Base-by-base conservation (phyloP, 2,113 vertebrate species). In the Actenoides hombroni region DNA sequence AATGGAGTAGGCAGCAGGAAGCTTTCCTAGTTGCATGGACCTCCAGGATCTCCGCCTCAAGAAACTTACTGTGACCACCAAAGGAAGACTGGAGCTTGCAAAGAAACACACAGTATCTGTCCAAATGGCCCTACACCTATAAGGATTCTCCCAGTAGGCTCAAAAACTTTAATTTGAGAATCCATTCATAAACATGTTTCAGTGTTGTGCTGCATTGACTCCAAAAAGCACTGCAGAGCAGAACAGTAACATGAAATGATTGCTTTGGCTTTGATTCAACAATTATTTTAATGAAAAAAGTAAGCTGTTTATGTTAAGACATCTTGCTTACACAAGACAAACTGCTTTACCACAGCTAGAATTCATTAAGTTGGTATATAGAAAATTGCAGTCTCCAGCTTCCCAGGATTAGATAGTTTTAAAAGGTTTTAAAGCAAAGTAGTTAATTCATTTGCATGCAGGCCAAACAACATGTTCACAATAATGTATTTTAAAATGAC, bases 221-320 rank as follows among this genome's bases (percentile, higher is more conserved):
- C 64, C 74, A 49, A 88, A 68, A 46, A 74, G 59, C 64, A 44
- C 57, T 79, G 46, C 19, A 68, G 46, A 92, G 48, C 65, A 95
- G 48, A 95, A 65, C 39, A 53, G 69, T 48, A 82, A 56, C 13
- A 28, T 61, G 65, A 94, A 96, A 92, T 6, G 6, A 74, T 80
- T 54, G 20, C 53, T 88, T 91, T 91, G 73, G 61, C 77, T 96
- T 94, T 87, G 54, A 89, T 69, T 92, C 69, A 94, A 11, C 88
- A 95, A 95, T 91, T 83, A 83, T 56, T 94, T 84, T 88, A 95
- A 92, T 89, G 77, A 95, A 87, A 88, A 90, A 95, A 96, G 49
- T 31, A 54, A 86, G 51, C 64, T 92, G 71, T 90, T 92, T 90
- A 83, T 83, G 80, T 81, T 74, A 84, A 87, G 70, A 73, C 91